phyloP scores from a whole-genome alignment of 1,140 invertebrate species.

The Antheraea pernyi region DNA sequence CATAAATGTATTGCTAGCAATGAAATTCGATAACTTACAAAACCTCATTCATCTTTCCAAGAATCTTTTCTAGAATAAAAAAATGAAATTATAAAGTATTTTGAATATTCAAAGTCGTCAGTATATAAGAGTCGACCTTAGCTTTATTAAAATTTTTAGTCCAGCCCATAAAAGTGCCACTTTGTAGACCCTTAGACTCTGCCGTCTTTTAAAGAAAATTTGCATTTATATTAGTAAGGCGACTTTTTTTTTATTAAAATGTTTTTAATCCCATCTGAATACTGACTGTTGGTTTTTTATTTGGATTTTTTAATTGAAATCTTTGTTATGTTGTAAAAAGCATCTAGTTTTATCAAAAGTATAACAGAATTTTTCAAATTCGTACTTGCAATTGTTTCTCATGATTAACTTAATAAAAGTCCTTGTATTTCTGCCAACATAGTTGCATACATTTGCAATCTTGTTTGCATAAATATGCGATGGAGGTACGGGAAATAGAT shows the following conservation, averaged over 20 bases:
- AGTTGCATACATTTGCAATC: too few species aligned
- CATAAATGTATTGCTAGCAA: too few species aligned
- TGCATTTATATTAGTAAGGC: slow-evolving; percentile 31
- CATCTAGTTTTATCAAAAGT: too few species aligned
- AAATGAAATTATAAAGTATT: slow-evolving; percentile 12
- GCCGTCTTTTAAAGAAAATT: slow-evolving; percentile 22
- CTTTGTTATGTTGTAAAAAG: background rate
- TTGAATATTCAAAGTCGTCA: slow-evolving; percentile 27
- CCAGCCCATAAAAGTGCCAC: slow-evolving; percentile 29
- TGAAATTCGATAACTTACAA: too few species aligned
- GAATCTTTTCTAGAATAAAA: background rate
- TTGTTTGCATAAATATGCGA: too few species aligned
- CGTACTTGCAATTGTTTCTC: too few species aligned
- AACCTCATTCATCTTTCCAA: background rate
- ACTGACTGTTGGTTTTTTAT: background rate
- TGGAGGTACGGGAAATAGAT: too few species aligned
- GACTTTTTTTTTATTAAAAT: slow-evolving; percentile 8
- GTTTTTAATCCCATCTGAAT: background rate
- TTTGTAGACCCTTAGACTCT: slow-evolving; percentile 21
- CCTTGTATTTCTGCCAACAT: too few species aligned
- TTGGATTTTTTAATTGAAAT: background rate
- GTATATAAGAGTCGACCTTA: background rate
- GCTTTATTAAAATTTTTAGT: slow-evolving; percentile 25
- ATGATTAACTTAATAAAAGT: too few species aligned
- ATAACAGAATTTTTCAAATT: too few species aligned